Percentiles rank a stretch among this genome's conserved stretches.
Evolutionary conservation across 2,113 vertebrate genomes (phyloP).

Genomic region (Potamarius usumacintae): DNA sequence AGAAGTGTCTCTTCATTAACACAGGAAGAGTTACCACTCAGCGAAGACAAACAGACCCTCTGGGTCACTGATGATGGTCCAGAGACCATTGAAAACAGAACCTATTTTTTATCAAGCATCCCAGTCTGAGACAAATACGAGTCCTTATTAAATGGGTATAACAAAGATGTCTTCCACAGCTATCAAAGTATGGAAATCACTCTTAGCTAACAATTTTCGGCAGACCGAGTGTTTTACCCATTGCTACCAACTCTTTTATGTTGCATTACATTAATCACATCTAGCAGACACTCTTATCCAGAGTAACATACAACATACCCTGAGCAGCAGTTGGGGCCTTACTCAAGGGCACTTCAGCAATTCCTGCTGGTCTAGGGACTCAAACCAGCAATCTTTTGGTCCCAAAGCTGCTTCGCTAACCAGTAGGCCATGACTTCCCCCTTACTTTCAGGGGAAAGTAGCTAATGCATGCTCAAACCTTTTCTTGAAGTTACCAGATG

Average conservation of each 20-base stretch:
- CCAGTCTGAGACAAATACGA: neutral
- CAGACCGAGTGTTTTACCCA: no score
- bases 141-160: neutral
- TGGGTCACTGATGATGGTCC: neutral
- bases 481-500: neutral
- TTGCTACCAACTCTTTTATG: no score
- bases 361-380: no score
- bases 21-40: neutral
- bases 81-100: neutral
- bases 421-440: no score
- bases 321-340: no score
- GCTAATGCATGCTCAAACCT: neutral
- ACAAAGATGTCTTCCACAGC: neutral
- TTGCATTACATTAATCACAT: no score
- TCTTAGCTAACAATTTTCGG: neutral
- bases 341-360: no score
- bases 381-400: no score
- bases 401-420: no score
- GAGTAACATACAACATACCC: no score
- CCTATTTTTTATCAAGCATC: neutral
- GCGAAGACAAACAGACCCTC: constrained; percentile 17
- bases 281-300: no score
- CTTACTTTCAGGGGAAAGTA: neutral
- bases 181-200: neutral
- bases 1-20: neutral